Conservation (phyloP, 2,113 vertebrate species). For the Gallinago media region DNA sequence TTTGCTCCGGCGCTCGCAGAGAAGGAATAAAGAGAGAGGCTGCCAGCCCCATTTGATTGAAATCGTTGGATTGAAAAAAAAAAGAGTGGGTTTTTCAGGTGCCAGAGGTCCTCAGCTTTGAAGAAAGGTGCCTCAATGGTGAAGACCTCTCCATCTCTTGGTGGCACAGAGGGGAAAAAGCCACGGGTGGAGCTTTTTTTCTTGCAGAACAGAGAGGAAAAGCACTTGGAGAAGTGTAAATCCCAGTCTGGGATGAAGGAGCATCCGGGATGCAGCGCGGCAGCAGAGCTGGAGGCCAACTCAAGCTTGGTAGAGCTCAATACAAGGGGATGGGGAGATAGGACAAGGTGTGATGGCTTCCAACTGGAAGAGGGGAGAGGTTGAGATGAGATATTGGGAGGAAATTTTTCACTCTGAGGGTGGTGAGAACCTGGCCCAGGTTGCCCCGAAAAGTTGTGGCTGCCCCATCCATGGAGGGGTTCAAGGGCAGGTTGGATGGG, state of each 20-base stretch:
- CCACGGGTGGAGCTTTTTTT: not conserved
- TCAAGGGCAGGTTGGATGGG: too few species aligned
- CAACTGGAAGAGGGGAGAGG: too few species aligned
- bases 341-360: too few species aligned
- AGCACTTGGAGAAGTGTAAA: rapidly evolving
- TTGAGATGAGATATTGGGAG: too few species aligned
- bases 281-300: not conserved
- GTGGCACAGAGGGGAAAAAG: not conserved
- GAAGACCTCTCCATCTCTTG: not conserved
- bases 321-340: too few species aligned
- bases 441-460: too few species aligned
- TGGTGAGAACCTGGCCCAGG: too few species aligned
- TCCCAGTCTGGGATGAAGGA: rapidly evolving
- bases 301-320: not conserved
- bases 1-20: not conserved
- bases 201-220: not conserved
- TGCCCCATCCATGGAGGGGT: too few species aligned
- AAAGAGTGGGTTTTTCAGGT: not conserved
- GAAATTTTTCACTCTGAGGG: too few species aligned
- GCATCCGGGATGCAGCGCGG: too few species aligned
- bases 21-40: not conserved
- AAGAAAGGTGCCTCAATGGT: rapidly evolving
- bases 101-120: not conserved
- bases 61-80: not conserved
- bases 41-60: not conserved